phyloP scores from a whole-genome alignment of 2,113 vertebrate species.

The Oryzias curvinotus region DNA sequence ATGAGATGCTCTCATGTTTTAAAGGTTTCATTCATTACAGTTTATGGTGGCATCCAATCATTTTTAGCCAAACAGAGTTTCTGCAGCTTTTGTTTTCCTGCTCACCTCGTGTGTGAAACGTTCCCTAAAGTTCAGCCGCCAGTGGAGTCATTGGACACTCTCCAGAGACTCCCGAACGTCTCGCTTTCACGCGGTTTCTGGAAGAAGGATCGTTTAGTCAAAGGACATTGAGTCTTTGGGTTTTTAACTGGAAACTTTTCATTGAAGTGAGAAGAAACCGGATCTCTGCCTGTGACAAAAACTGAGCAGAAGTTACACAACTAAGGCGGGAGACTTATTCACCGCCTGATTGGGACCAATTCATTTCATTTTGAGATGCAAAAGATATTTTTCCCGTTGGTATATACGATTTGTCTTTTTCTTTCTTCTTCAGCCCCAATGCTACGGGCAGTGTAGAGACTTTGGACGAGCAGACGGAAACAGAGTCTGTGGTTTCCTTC shows the following conservation, averaged over 20 bases:
- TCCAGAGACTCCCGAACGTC: conserved; percentile 3
- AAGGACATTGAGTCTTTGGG: conserved; percentile 3
- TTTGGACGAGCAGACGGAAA: conserved; percentile 87
- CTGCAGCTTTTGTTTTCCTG: neutral
- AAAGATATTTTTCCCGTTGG: neutral
- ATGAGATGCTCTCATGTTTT: too few relatives aligned
- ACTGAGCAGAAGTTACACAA: neutral
- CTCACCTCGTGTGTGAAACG: neutral
- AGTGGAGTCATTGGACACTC: neutral
- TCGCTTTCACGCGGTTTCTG: conserved; percentile 9
- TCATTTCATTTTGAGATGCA: neutral
- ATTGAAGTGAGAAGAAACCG: conserved; percentile 17
- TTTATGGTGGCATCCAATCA: too few relatives aligned
- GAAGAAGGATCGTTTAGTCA: neutral
- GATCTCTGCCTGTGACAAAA: conserved; percentile 8
- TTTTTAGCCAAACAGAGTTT: too few relatives aligned
- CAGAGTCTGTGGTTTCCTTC: conserved; percentile 86
- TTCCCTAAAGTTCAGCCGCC: neutral
- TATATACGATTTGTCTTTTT: neutral
- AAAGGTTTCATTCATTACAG: too few relatives aligned
- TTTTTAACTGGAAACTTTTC: conserved; percentile 4
- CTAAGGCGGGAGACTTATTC: neutral
- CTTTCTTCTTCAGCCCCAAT: conserved; percentile 76
- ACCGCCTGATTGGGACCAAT: too few relatives aligned
- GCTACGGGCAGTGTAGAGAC: conserved; percentile 87